A percentile compares a stretch with the other conserved stretches of the same genome.
Conservation (phyloP, 2,797 vertebrate species). For the Oryzias sinensis region DNA sequence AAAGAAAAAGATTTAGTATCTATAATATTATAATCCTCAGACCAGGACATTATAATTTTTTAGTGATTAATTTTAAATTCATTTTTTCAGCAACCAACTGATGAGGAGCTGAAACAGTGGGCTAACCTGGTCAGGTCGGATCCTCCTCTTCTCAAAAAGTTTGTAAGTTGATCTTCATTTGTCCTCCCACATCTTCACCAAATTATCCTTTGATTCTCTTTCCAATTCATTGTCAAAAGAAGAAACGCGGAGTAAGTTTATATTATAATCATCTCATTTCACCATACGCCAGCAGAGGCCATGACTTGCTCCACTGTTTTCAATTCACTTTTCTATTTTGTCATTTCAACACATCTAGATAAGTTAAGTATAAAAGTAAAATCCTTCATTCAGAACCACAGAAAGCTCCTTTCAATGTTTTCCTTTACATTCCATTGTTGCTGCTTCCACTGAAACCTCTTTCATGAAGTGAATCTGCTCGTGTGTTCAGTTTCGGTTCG, state of each 20-base stretch:
- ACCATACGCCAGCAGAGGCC: too few relatives aligned
- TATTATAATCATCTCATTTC: too few relatives aligned
- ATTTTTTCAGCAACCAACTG: conserved; percentile 43
- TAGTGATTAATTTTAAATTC: too few relatives aligned
- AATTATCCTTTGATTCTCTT: not conserved
- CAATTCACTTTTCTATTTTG: too few relatives aligned
- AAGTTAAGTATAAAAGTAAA: not conserved
- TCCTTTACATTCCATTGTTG: not conserved
- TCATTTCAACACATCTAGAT: not conserved
- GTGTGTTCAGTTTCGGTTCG: conserved; percentile 31
- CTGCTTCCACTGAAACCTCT: not conserved
- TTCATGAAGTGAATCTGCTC: not conserved
- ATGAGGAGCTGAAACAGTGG: conserved; percentile 55
- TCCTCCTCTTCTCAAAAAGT: conserved; percentile 33
- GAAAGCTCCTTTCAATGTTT: not conserved
- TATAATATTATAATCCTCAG: too few relatives aligned
- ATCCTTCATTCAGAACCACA: not conserved
- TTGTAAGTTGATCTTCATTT: conserved; percentile 57
- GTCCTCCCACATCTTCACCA: not conserved
- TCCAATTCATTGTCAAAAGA: not conserved
- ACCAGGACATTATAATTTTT: too few relatives aligned
- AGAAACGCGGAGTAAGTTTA: not conserved
- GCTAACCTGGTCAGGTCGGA: conserved; percentile 47
- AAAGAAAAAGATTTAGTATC: too few relatives aligned
- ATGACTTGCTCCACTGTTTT: too few relatives aligned